A percentile compares a stretch with the other conserved stretches of the same genome.
Evolutionary conservation across 2,888 invertebrate species (phyloP).

Genomic region (Andrena fulva): DNA sequence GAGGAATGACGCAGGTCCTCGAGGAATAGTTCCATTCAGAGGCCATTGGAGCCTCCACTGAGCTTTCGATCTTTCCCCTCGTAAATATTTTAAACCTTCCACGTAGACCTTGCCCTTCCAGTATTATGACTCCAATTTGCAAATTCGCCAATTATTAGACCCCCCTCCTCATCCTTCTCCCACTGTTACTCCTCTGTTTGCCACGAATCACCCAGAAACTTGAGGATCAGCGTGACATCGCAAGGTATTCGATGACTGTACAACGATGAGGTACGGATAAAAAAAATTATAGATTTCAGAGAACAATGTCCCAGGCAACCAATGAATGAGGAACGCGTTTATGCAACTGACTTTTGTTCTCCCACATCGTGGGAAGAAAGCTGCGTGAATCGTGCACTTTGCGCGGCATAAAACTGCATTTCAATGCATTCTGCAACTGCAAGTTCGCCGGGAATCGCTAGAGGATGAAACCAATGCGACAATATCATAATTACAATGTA

Average conservation of each 20-base stretch:
- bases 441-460: constrained; percentile 38
- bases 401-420: constrained; percentile 39
- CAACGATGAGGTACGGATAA: constrained; percentile 55
- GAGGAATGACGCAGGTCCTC: constrained; percentile 77
- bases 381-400: constrained; percentile 46
- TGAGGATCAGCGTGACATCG: background rate
- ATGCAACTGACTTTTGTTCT: constrained; percentile 58
- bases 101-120: constrained; percentile 55
- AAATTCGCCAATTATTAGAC: background rate
- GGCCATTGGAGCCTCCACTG: constrained; percentile 67
- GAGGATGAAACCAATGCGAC: constrained; percentile 49
- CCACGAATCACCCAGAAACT: background rate
- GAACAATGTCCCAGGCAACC: constrained; percentile 49
- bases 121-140: constrained; percentile 27
- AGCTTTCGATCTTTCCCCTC: constrained; percentile 48
- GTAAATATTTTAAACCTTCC: constrained; percentile 57
- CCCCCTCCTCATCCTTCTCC: background rate
- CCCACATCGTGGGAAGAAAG: constrained; percentile 53
- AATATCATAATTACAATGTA: constrained; percentile 43
- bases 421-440: constrained; percentile 45
- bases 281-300: constrained; percentile 64
- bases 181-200: background rate
- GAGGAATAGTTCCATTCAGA: constrained; percentile 74
- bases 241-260: constrained; percentile 36
- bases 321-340: constrained; percentile 51